Percentiles rank a stretch among this genome's conserved stretches.
These are phyloP conservation scores for Eilema griseolum DNA, from an alignment of 2,888 invertebrate species.

Conservation along the genomic window DNA sequence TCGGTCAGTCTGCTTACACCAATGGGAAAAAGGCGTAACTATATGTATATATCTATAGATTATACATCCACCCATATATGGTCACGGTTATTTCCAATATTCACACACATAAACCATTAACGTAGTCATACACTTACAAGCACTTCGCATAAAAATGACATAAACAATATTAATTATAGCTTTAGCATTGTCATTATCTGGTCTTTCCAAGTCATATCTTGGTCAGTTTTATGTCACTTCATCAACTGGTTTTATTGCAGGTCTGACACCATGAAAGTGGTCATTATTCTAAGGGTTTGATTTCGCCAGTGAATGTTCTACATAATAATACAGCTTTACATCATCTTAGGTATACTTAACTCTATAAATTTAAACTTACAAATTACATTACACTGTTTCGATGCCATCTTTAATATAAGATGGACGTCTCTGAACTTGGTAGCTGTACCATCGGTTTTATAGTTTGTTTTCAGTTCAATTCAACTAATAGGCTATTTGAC, in stretches of 20 bases:
- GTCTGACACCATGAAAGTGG: background rate
- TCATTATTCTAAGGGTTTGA: background rate
- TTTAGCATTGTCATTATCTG: background rate
- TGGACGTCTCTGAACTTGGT: too few relatives aligned
- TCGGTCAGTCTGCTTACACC: too few relatives aligned
- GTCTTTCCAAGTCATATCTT: background rate
- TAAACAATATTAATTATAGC: background rate
- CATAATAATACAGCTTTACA: background rate
- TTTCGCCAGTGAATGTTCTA: background rate
- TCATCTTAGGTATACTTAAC: background rate
- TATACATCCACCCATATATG: too few relatives aligned
- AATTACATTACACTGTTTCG: background rate
- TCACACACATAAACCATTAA: too few relatives aligned
- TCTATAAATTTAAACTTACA: background rate
- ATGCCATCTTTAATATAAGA: background rate
- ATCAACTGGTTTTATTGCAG: background rate
- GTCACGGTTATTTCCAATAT: too few relatives aligned
- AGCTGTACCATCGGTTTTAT: too few relatives aligned
- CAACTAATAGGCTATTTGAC: too few relatives aligned
- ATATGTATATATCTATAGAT: too few relatives aligned
- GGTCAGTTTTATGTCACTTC: background rate
- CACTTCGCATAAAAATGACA: background rate
- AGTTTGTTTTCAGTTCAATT: too few relatives aligned
- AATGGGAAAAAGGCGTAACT: too few relatives aligned
- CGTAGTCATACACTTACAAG: background rate